A percentile compares a stretch with the other conserved stretches of the same genome.
Evolutionary conservation across 1,140 invertebrate species (phyloP).

Genomic region (Mactra quadrangularis): DNA sequence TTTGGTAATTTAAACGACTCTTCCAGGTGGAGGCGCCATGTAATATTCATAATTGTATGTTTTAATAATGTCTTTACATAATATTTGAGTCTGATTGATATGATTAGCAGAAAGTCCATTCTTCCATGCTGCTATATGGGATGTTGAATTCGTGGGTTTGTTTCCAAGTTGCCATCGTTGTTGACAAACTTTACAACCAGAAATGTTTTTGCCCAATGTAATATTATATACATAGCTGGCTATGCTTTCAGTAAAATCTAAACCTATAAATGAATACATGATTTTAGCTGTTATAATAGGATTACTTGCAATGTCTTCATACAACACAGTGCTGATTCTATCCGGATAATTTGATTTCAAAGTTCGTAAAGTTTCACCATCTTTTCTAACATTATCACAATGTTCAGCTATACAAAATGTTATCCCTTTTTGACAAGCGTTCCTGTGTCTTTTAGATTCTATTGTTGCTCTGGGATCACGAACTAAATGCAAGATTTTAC

Average conservation of each 20-base stretch:
- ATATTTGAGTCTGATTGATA: slow-evolving; percentile 10
- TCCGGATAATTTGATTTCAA: neutral
- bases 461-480: slow-evolving; percentile 37
- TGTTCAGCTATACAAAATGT: neutral
- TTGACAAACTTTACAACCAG: neutral
- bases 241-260: slow-evolving; percentile 5
- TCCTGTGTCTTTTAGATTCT: slow-evolving; percentile 13
- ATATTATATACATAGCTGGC: neutral
- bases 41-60: slow-evolving; percentile 20
- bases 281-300: slow-evolving; percentile 9
- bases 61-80: slow-evolving; percentile 12
- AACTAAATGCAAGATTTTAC: slow-evolving; percentile 27
- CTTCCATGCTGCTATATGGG: slow-evolving; percentile 28
- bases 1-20: no score
- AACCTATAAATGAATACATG: slow-evolving; percentile 32
- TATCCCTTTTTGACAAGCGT: neutral
- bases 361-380: neutral
- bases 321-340: neutral
- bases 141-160: neutral
- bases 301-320: slow-evolving; percentile 21
- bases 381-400: slow-evolving; percentile 1
- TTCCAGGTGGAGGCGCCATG: neutral
- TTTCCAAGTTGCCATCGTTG: slow-evolving; percentile 19
- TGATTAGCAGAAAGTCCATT: neutral
- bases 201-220: slow-evolving; percentile 17